Evolutionary conservation across 2,113 vertebrate genomes (phyloP), one percentile per base, ranked within the genome.

Genomic region (Oreotrochilus melanogaster): DNA sequence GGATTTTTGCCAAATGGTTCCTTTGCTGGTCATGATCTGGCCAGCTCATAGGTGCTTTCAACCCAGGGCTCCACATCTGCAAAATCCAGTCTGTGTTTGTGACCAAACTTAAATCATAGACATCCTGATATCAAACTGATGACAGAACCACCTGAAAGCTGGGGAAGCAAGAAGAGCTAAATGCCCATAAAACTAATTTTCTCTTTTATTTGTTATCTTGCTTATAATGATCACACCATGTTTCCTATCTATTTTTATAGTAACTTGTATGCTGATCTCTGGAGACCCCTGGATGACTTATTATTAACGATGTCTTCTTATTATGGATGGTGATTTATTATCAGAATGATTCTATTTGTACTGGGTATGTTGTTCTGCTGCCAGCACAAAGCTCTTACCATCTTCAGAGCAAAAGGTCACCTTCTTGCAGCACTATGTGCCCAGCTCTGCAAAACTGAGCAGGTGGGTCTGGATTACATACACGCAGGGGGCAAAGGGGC

Each of bases 291-390:
- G 95, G 91, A 95, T 96, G 91, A 97, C 93, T 97, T 97, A 93
- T 97, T 97, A 97, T 97, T 97, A 97, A 96, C 75, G 9, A 97
- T 93, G 96, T 96, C 95, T 95, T 95, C 95, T 97, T 97, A 97
- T 97, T 97, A 97, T 92, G 95, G 94, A 97, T 92, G 72, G 91
- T 97, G 96, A 97, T 97, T 97, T 97, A 97, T 97, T 96, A 97
- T 95, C 97, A 94, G 93, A 94, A 94, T 83, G 89, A 95, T 94
- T 95, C 95, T 96, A 96, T 95, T 96, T 97, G 94, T 92, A 91
- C 66, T 56, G 70, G 87, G 90, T 89, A 96, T 93, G 95, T 47
- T 50, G 86, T 88, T 93, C 80, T 72, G 62, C 91, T 96, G 95
- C 96, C 95, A 92, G 96, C 85, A 81, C 73, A 88, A 95, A 83